Conservation (phyloP, 2,113 vertebrate species). For the Furnarius figulus region DNA sequence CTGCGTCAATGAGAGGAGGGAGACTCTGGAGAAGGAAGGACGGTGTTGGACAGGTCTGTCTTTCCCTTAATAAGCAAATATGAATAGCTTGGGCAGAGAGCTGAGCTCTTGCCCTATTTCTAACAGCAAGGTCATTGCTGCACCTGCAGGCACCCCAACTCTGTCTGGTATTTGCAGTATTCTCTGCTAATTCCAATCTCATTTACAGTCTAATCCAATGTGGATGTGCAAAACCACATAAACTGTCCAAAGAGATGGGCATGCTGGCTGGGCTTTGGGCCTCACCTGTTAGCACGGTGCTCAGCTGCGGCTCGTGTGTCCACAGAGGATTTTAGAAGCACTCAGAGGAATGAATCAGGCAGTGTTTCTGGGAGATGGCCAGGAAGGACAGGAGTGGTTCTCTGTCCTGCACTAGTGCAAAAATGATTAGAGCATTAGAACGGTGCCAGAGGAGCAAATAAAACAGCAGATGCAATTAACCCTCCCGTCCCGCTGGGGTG, state of each 20-base stretch:
- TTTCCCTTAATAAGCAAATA: not conserved
- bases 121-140: conserved; percentile 18
- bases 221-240: conserved; percentile 24
- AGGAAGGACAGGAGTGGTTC: not conserved
- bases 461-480: not conserved
- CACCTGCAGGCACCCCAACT: conserved; percentile 8
- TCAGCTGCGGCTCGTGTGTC: conserved; percentile 7
- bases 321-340: not conserved
- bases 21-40: not conserved
- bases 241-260: not conserved
- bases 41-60: not conserved
- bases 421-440: conserved; percentile 27
- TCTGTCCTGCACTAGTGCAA: not conserved
- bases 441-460: not conserved
- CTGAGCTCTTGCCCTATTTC: not conserved
- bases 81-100: not conserved
- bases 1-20: not conserved
- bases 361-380: not conserved
- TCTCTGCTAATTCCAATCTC: conserved; percentile 54
- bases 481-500: not conserved
- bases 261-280: not conserved
- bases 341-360: not conserved
- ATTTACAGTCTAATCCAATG: conserved; percentile 54
- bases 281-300: conserved; percentile 25
- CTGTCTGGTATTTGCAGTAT: conserved; percentile 39